Base-by-base conservation (phyloP, 2,113 vertebrate species). In the Pelecanus crispus region DNA sequence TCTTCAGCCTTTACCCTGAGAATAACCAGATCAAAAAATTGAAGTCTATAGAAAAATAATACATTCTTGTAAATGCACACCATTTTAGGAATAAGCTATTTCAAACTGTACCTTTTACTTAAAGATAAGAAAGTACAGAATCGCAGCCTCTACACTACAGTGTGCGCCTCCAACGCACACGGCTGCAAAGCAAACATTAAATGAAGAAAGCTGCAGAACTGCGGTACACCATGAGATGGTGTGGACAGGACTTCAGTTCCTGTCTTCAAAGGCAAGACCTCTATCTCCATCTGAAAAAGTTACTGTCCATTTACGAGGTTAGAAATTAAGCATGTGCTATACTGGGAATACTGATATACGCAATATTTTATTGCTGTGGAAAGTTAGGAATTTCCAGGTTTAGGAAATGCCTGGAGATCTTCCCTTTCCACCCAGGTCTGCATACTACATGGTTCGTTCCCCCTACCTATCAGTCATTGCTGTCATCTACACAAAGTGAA, bases 21-120 rank as follows among this genome's bases (percentile, higher is more conserved):
- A 95, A 73, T 58, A 90, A 67, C 18, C 71, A 95, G 77, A 82
- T 56, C 7, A 53, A 86, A 95, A 80, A 62, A 52, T 4, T 50
- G 53, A 59, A 78, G 36, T 32, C 75, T 72, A 63, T 56, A 36
- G 32, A 58, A 78, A 86, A 73, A 62, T 24, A 56, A 38, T 10
- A 63, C 21, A 58, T 78, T 71, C 25, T 42, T 73, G 61, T 58
- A 84, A 74, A 80, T 36, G 58, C 24, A 72, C 8, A 78, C 32
- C 17, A 31, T 63, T 73, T 90, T 78, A 42, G 31, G 26, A 81
- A 92, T 53, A 82, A 73, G 25, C 25, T 34, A 53, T 73, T 86
- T 82, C 59, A 82, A 92, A 78, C 26, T 31, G 59, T 52, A 82
- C 21, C 16, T 49, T 67, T 55, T 73, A 24, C 52, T 56, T 73